Conservation (phyloP, 1,140 invertebrate genomes). For the Ladona fulva region DNA sequence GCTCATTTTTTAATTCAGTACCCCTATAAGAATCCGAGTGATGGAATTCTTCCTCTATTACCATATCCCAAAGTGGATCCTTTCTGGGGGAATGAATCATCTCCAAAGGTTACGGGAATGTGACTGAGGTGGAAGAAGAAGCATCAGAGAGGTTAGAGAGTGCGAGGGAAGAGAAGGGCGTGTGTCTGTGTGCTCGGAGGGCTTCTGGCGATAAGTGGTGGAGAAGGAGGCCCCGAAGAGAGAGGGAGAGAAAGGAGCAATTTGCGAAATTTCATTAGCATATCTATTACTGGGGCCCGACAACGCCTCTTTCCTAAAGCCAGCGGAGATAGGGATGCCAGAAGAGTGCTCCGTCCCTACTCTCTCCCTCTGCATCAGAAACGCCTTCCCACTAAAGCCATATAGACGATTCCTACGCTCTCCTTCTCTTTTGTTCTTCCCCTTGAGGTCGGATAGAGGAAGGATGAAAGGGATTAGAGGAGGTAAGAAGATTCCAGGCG, state of each 20-base stretch:
- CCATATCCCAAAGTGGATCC: too few relatives aligned
- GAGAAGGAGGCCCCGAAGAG: neutral
- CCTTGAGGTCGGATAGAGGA: too few relatives aligned
- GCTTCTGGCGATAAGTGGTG: neutral
- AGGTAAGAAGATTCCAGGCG: too few relatives aligned
- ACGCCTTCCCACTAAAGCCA: too few relatives aligned
- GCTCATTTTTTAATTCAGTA: too few relatives aligned
- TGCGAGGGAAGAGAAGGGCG: neutral
- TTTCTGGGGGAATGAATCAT: too few relatives aligned
- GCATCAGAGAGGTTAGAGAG: neutral
- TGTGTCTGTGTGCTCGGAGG: neutral
- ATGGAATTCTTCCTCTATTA: too few relatives aligned
- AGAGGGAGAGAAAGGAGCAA: neutral
- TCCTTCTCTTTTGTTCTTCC: too few relatives aligned
- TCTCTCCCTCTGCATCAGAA: neutral
- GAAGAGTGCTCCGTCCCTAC: neutral
- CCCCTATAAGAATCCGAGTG: too few relatives aligned
- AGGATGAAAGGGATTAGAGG: too few relatives aligned
- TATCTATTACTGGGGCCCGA: neutral
- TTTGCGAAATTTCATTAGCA: constrained; percentile 10
- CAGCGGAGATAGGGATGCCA: neutral
- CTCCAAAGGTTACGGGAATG: neutral
- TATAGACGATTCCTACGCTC: too few relatives aligned
- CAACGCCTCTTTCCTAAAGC: neutral
- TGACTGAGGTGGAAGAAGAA: neutral